Percentiles rank a stretch among this genome's conserved stretches.
phyloP scores from a whole-genome alignment of 2,113 vertebrate genomes.

The Ailuropoda melanoleuca region DNA sequence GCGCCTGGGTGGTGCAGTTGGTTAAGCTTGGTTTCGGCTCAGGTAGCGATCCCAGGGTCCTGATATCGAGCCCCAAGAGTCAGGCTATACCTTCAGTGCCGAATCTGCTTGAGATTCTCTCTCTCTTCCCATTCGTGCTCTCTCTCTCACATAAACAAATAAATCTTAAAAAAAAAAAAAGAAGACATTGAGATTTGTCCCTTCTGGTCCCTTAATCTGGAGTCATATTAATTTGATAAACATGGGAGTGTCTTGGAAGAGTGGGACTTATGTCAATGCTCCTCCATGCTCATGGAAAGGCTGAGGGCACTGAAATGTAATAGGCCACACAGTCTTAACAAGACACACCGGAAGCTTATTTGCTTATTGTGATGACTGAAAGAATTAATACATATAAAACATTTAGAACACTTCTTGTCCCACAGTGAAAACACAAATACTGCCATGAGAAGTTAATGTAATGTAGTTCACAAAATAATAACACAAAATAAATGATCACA shows the following conservation, averaged over 20 bases:
- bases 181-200: background rate
- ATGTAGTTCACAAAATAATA: background rate
- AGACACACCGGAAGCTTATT: background rate
- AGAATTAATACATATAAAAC: background rate
- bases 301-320: background rate
- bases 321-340: background rate
- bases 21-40: background rate
- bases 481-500: background rate
- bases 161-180: background rate
- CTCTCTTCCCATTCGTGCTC: background rate
- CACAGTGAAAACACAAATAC: background rate
- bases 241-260: background rate
- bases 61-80: background rate
- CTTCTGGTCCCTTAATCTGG: background rate
- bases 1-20: background rate
- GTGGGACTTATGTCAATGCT: background rate
- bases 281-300: background rate
- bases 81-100: background rate
- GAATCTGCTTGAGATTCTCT: background rate
- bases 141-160: background rate
- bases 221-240: background rate
- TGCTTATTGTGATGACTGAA: background rate
- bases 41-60: background rate
- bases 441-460: background rate
- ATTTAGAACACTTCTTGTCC: background rate